Percentiles rank a stretch among this genome's conserved stretches.
phyloP scores from a whole-genome alignment of 2,113 vertebrate species.

The Brachypodius melanocephalos region DNA sequence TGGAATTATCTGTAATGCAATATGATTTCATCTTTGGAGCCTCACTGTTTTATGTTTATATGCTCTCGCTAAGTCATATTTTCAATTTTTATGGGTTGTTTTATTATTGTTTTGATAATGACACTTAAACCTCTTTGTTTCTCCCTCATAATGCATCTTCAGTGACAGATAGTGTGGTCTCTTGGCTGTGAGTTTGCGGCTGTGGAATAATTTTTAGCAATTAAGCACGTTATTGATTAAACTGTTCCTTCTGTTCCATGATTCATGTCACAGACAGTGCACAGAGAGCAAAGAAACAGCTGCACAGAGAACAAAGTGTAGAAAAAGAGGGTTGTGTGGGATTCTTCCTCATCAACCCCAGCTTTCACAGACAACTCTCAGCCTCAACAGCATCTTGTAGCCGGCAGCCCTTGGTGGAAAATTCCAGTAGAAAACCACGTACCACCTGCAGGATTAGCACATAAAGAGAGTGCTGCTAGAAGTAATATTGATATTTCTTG shows the following conservation, averaged over 20 bases:
- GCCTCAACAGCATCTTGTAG: neutral
- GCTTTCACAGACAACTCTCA: neutral
- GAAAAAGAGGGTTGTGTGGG: neutral
- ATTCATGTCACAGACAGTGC: neutral
- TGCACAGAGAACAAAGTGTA: neutral
- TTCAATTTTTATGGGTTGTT: neutral
- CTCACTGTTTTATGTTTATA: neutral
- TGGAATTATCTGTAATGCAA: constrained; percentile 21
- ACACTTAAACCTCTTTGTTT: neutral
- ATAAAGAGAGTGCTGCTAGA: neutral
- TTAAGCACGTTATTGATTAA: constrained; percentile 52
- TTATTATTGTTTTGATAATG: constrained; percentile 13
- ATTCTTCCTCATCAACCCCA: neutral
- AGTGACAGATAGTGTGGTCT: neutral
- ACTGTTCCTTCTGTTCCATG: constrained; percentile 7
- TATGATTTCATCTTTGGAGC: neutral
- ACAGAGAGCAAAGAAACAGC: neutral
- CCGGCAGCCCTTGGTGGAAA: neutral
- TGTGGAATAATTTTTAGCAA: constrained; percentile 35
- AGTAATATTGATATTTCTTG: neutral
- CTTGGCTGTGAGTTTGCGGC: neutral
- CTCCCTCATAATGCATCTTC: neutral
- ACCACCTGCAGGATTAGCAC: neutral
- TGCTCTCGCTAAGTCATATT: neutral
- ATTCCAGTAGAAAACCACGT: neutral